Evolutionary conservation across 2,113 vertebrate species (phyloP), one percentile per base, ranked within the genome.

Genomic region (Aspiorhynchus laticeps): DNA sequence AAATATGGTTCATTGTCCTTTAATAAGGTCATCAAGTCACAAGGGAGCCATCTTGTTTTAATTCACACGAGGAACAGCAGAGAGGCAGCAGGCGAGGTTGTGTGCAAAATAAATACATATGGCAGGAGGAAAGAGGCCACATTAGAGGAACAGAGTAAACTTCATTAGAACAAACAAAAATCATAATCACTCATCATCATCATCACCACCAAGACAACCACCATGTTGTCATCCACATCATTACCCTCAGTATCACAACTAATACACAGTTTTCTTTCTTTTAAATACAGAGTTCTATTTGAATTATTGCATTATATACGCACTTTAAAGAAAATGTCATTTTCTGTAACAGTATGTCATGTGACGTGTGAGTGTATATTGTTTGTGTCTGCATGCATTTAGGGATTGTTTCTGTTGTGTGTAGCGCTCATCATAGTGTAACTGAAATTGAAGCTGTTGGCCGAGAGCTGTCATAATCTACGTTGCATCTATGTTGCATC

Each of bases 301-400:
- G 93, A 94, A 94, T 96, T 96, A 96, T 96, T 96, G 95, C 95
- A 96, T 95, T 95, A 83, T 93, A 96, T 95, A 96, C 95, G 95
- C 95, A 94, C 93, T 95, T 95, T 91, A 95, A 93, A 91, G 91
- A 94, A 94, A 93, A 92, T 92, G 87, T 86, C 11, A 17, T 85
- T 56, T 67, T 80, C 61, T 53, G 67, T 87, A 53, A 89, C 6
- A 90, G 88, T 87, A 87, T 91, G 90, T 90, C 67, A 90, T 92
- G 93, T 90, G 91, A 91, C 92, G 87, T 88, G 88, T 83, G 92
- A 92, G 91, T 94, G 93, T 91, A 90, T 92, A 87, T 89, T 87
- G 91, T 91, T 90, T 88, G 85, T 84, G 87, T 90, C 89, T 77
- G 80, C 86, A 83, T 87, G 83, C 83, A 75, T 87, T 83, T 51